Conservation (phyloP, 2,113 vertebrate species). For the Tupaia tana region DNA sequence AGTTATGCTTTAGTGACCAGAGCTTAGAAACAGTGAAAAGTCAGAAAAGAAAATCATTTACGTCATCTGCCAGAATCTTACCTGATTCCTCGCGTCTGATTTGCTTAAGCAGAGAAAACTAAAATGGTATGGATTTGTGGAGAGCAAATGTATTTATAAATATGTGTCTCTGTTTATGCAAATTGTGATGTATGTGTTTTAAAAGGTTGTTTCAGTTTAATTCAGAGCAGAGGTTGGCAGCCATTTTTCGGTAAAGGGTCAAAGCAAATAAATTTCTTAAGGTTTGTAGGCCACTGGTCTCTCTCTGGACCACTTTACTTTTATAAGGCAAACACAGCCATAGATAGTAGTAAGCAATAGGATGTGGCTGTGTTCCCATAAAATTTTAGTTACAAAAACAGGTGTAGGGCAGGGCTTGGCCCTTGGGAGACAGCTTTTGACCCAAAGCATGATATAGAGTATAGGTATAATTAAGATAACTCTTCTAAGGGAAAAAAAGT, state of each 20-base stretch:
- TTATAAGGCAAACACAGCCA: not conserved
- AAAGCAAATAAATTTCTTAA: not conserved
- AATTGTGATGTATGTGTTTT: not conserved
- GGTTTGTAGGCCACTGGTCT: not conserved
- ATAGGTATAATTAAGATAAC: not conserved
- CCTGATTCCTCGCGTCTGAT: not conserved
- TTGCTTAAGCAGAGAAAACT: not conserved
- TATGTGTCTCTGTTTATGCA: not conserved
- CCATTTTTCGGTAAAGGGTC: not conserved
- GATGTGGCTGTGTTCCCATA: not conserved
- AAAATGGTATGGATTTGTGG: not conserved
- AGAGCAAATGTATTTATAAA: not conserved
- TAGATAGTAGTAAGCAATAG: not conserved
- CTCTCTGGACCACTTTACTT: not conserved
- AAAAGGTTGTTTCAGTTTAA: not conserved
- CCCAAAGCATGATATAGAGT: not conserved
- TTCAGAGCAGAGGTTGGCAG: not conserved
- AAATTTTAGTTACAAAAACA: constrained; percentile 12
- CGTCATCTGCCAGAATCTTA: constrained; percentile 35
- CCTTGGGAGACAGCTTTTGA: not conserved
- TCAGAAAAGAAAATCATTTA: not conserved
- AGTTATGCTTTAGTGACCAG: not conserved
- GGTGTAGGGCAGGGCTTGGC: not conserved
- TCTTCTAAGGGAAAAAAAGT: not conserved
- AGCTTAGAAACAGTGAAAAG: not conserved